These are phyloP conservation scores for Gouania willdenowi DNA, from an alignment of 2,797 vertebrate species.

Conservation along the genomic window DNA sequence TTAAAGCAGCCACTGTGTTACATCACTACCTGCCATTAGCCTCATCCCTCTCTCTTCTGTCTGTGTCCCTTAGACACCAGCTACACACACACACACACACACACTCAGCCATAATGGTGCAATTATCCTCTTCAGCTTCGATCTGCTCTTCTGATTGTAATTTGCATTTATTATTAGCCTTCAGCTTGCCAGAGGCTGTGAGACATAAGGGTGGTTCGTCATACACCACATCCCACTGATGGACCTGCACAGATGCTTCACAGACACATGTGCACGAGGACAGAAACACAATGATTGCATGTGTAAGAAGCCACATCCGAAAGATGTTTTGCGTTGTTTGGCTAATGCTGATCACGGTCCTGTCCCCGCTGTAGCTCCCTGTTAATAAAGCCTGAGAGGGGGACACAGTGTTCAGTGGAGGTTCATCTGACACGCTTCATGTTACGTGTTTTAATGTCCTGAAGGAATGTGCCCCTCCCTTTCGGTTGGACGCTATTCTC, in stretches of 20 bases:
- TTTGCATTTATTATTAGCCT: slow-evolving; percentile 73
- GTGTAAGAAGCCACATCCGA: neutral
- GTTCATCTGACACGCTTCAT: slow-evolving; percentile 19
- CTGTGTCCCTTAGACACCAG: slow-evolving; percentile 20
- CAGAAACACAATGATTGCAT: slow-evolving; percentile 1
- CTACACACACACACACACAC: slow-evolving; percentile 14
- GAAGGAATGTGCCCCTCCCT: neutral
- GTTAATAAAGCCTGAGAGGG: slow-evolving; percentile 25
- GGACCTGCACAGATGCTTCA: slow-evolving; percentile 58
- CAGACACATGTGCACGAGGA: slow-evolving; percentile 36
- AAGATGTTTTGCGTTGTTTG: slow-evolving; percentile 17
- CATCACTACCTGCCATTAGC: slow-evolving; percentile 19
- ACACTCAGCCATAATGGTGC: slow-evolving; percentile 57
- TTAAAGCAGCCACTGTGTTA: slow-evolving; percentile 37
- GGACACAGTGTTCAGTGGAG: slow-evolving; percentile 31
- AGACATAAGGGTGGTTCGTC: slow-evolving; percentile 41
- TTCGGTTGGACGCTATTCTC: slow-evolving; percentile 2
- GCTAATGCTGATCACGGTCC: slow-evolving; percentile 26
- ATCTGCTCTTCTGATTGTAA: slow-evolving; percentile 68
- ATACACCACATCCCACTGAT: slow-evolving; percentile 42
- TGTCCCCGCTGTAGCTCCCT: too few species aligned
- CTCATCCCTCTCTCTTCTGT: neutral
- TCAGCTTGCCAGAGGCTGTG: slow-evolving; percentile 41
- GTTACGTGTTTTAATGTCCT: slow-evolving; percentile 2
- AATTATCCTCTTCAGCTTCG: slow-evolving; percentile 67